Evolutionary conservation across 1,140 invertebrate species (phyloP).

Genomic region (Pararge aegeria): DNA sequence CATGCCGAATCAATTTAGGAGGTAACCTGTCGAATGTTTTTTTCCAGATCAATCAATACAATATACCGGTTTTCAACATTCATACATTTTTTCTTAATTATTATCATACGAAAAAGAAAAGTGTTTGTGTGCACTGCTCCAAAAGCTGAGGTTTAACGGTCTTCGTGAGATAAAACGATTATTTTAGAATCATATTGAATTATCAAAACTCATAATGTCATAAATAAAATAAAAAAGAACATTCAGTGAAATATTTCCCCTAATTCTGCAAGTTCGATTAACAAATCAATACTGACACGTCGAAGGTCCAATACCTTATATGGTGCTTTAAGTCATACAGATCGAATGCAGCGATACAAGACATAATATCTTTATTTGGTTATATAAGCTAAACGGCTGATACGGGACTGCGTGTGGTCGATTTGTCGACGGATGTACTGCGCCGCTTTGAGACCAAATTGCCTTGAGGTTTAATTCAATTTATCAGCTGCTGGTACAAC

Average conservation of each 20-base stretch:
- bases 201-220: too few species aligned
- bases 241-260: slow-evolving; percentile 1
- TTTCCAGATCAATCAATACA: too few species aligned
- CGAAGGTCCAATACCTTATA: slow-evolving; percentile 22
- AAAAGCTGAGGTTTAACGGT: too few species aligned
- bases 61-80: too few species aligned
- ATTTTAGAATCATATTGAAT: too few species aligned
- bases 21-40: too few species aligned
- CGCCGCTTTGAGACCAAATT: slow-evolving; percentile 18
- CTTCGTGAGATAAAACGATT: too few species aligned
- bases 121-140: too few species aligned
- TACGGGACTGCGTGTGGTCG: slow-evolving; percentile 19
- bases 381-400: slow-evolving; percentile 18
- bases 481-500: slow-evolving; percentile 18
- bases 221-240: neutral
- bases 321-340: slow-evolving; percentile 11
- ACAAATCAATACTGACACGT: neutral
- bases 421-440: slow-evolving; percentile 27
- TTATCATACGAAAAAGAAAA: too few species aligned
- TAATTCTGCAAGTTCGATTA: neutral
- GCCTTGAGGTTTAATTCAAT: slow-evolving; percentile 26
- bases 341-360: slow-evolving; percentile 15
- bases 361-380: slow-evolving; percentile 25
- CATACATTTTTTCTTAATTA: too few species aligned
- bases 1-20: too few species aligned